phyloP scores from a whole-genome alignment of 2,888 invertebrate species.

The Scrobipalpa costella region DNA sequence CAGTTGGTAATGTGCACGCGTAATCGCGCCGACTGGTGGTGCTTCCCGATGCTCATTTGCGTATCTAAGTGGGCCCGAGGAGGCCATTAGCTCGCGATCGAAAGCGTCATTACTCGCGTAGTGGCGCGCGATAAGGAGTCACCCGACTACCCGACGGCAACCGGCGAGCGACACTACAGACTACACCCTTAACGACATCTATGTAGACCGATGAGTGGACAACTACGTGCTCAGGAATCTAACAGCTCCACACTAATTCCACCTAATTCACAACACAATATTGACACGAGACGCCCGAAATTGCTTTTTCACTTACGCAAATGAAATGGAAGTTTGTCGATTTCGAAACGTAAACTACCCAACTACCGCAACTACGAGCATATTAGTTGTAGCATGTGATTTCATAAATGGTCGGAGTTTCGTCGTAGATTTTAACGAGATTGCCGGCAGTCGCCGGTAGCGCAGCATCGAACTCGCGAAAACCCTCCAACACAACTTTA shows the following conservation, averaged over 20 bases:
- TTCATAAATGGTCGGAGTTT: conserved; percentile 67
- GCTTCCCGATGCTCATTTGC: conserved; percentile 78
- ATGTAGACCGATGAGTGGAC: conserved; percentile 69
- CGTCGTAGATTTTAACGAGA: conserved; percentile 76
- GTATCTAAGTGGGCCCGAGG: conserved; percentile 78
- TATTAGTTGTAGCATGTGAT: conserved; percentile 60
- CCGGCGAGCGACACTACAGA: conserved; percentile 47
- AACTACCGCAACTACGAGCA: conserved; percentile 45
- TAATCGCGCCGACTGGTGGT: conserved; percentile 56
- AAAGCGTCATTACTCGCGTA: conserved; percentile 76
- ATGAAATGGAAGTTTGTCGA: conserved; percentile 27
- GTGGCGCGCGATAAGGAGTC: conserved; percentile 71
- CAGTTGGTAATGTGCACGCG: conserved; percentile 52
- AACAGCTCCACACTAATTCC: background rate
- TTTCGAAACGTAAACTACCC: conserved; percentile 31
- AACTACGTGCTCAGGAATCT: conserved; percentile 48
- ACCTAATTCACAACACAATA: conserved; percentile 22
- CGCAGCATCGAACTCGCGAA: conserved; percentile 62
- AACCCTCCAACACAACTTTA: conserved; percentile 70
- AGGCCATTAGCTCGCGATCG: conserved; percentile 78
- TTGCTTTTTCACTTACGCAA: conserved; percentile 27
- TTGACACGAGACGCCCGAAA: conserved; percentile 17
- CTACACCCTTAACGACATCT: conserved; percentile 67
- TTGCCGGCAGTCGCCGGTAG: conserved; percentile 65
- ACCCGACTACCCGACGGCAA: conserved; percentile 46